Conservation (phyloP, 2,888 invertebrate species). For the Cryptosula pallasiana region DNA sequence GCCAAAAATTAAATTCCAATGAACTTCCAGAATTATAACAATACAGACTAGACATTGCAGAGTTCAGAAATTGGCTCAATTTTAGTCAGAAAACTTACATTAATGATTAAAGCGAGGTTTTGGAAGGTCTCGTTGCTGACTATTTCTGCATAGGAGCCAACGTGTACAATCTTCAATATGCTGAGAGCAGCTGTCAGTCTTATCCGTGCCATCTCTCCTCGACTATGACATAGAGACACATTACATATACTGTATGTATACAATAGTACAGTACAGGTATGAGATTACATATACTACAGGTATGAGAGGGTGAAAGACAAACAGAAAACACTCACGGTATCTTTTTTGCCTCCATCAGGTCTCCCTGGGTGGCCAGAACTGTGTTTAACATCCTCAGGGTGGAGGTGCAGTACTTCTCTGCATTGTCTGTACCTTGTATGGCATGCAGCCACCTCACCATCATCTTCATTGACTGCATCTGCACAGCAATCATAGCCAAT, state of each 20-base stretch:
- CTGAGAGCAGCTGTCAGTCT: conserved; percentile 87
- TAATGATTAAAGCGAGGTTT: conserved; percentile 83
- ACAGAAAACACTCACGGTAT: conserved; percentile 1
- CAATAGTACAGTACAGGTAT: no score
- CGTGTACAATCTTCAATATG: conserved; percentile 93
- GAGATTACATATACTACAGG: no score
- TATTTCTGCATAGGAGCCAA: conserved; percentile 90
- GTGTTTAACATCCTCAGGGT: conserved; percentile 91
- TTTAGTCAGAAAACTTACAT: no score
- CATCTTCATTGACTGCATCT: conserved; percentile 82
- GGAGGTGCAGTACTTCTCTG: conserved; percentile 46
- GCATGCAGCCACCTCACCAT: conserved; percentile 95
- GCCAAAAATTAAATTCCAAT: no score
- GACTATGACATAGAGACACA: conserved; percentile 34
- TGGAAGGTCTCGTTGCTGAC: conserved; percentile 92
- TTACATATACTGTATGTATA: no score
- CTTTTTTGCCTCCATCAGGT: conserved; percentile 60
- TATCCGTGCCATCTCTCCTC: conserved; percentile 81
- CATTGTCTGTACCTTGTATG: conserved; percentile 59
- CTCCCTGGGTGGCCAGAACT: conserved; percentile 86
- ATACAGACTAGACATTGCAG: no score
- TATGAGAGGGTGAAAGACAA: no score
- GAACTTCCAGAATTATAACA: no score
- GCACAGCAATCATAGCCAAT: no score
- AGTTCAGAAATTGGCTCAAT: no score